These are phyloP conservation scores for Notospermus geniculatus DNA, from an alignment of 1,140 invertebrate genomes.

Conservation along the genomic window DNA sequence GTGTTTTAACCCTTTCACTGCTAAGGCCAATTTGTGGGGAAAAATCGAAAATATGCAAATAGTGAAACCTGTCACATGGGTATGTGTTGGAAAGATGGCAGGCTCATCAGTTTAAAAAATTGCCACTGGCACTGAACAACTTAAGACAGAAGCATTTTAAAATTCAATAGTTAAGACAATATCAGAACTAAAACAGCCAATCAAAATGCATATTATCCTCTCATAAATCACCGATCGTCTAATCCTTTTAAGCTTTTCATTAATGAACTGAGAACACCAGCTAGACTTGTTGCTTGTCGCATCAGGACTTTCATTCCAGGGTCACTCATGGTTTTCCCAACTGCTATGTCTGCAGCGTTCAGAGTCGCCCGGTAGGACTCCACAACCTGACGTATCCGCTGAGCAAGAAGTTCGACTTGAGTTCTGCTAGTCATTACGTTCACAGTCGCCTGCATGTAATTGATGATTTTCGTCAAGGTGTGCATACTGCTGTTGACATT, in stretches of 20 bases:
- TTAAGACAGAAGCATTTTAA: no score
- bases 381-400: slow-evolving; percentile 76
- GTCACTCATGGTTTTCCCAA: slow-evolving; percentile 51
- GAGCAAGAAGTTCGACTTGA: slow-evolving; percentile 75
- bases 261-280: slow-evolving; percentile 75
- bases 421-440: slow-evolving; percentile 67
- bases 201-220: no score
- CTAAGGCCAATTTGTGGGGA: no score
- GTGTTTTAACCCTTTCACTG: no score
- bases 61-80: no score
- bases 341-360: slow-evolving; percentile 51
- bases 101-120: no score
- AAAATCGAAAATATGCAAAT: no score
- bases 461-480: slow-evolving; percentile 43
- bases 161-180: no score
- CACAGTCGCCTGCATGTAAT: slow-evolving; percentile 57
- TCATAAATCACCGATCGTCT: slow-evolving; percentile 32
- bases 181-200: no score
- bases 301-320: slow-evolving; percentile 61
- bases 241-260: slow-evolving; percentile 79
- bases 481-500: slow-evolving; percentile 52
- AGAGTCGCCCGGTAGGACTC: slow-evolving; percentile 67
- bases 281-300: slow-evolving; percentile 74
- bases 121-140: no score
- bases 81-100: no score